Percentiles rank a stretch among this genome's conserved stretches.
phyloP scores from a whole-genome alignment of 1,140 invertebrate genomes.

The Drosophila micromelanica region DNA sequence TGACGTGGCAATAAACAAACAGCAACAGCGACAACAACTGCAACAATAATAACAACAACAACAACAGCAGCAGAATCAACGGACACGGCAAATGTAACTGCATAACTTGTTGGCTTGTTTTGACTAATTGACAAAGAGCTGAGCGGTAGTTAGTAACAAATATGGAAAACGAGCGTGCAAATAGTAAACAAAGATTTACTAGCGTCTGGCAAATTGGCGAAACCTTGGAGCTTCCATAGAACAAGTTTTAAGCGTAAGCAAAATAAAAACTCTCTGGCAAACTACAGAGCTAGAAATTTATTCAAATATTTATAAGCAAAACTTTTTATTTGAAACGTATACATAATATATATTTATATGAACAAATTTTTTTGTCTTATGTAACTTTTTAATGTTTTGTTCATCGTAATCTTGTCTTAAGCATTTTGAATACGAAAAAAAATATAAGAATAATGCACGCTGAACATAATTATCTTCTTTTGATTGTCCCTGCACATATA shows the following conservation, averaged over 20 bases:
- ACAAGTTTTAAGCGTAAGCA: not conserved
- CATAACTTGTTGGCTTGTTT: slow-evolving; percentile 68
- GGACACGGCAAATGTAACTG: slow-evolving; percentile 21
- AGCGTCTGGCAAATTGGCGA: slow-evolving; percentile 1
- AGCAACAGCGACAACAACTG: slow-evolving; percentile 3
- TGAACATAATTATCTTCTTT: too few species aligned
- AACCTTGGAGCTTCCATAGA: not conserved
- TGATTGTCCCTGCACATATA: too few species aligned
- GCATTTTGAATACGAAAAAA: too few species aligned
- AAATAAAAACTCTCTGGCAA: not conserved
- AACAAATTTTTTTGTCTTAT: too few species aligned
- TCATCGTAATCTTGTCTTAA: too few species aligned
- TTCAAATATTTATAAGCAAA: too few species aligned
- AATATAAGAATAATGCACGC: too few species aligned
- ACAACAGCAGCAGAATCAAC: not conserved
- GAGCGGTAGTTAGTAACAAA: slow-evolving; percentile 25
- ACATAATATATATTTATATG: too few species aligned
- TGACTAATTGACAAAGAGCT: slow-evolving; percentile 65
- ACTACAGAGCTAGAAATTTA: not conserved
- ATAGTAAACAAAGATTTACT: slow-evolving; percentile 12
- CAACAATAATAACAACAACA: not conserved
- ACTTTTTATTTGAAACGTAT: too few species aligned
- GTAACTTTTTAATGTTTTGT: too few species aligned
- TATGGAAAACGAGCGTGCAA: slow-evolving; percentile 31
- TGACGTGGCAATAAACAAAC: slow-evolving; percentile 34